phyloP scores from a whole-genome alignment of 1,140 invertebrate genomes.

The Harpegnathos saltator region DNA sequence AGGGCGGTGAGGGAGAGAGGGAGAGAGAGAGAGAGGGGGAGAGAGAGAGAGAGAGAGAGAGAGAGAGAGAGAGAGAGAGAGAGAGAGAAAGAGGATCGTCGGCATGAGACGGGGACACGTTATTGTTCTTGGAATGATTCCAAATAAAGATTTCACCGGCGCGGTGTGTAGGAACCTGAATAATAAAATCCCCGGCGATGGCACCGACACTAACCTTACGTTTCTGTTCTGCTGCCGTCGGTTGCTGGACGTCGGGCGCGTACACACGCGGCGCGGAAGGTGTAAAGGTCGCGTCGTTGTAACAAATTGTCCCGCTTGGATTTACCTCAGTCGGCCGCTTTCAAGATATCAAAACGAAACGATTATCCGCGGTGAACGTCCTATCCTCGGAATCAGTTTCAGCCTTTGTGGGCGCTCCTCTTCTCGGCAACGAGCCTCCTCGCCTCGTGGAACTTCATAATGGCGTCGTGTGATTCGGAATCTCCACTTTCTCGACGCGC shows the following conservation, averaged over 20 bases:
- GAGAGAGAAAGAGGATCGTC: background rate
- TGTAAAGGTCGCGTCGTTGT: conserved; percentile 69
- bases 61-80: background rate
- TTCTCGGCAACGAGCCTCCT: conserved; percentile 28
- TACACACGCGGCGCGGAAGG: conserved; percentile 40
- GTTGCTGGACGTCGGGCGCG: conserved; percentile 40
- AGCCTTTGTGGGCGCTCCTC: conserved; percentile 8
- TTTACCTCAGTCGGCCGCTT: conserved; percentile 67
- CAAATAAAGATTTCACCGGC: conserved; percentile 86
- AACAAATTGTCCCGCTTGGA: conserved; percentile 78
- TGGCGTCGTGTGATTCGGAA: conserved; percentile 21
- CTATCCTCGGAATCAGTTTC: conserved; percentile 63
- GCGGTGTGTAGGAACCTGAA: conserved; percentile 81
- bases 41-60: background rate
- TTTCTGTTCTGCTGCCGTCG: conserved; percentile 70
- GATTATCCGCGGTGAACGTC: conserved; percentile 64
- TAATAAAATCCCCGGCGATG: conserved; percentile 84
- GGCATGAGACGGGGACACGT: conserved; percentile 75
- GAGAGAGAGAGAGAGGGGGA: background rate
- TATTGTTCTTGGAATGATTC: conserved; percentile 87
- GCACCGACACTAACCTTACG: conserved; percentile 75
- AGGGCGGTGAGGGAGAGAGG: background rate
- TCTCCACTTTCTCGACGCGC: conserved; percentile 16
- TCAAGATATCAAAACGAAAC: conserved; percentile 71
- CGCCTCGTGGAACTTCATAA: conserved; percentile 3